These are phyloP conservation scores for Oscarella lobularis DNA, from an alignment of 37 sponge, comb jelly and placozoan species.

Conservation along the genomic window DNA sequence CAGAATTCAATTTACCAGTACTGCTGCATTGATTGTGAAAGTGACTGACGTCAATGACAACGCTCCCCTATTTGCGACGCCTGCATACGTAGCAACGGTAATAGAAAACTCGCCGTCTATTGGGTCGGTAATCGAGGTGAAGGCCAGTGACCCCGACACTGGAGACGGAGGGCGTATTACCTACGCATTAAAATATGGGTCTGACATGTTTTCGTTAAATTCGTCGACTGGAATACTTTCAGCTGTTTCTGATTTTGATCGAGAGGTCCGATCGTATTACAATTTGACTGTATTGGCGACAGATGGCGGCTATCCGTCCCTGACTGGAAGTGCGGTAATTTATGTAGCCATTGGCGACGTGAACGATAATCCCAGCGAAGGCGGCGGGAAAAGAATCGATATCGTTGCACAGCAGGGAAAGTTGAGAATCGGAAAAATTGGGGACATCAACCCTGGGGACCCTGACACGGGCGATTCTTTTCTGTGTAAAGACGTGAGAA, in stretches of 20 bases:
- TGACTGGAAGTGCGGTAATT: neutral
- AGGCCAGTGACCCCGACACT: neutral
- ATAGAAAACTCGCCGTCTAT: neutral
- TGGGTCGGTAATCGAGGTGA: neutral
- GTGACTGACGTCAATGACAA: neutral
- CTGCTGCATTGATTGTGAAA: neutral
- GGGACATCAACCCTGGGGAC: neutral
- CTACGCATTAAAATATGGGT: too few relatives aligned
- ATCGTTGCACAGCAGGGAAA: neutral
- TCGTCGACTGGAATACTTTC: neutral
- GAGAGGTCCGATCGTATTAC: neutral
- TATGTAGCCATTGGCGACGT: neutral
- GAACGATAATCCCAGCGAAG: neutral
- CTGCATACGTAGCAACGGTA: neutral
- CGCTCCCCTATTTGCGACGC: neutral
- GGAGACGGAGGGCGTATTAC: neutral
- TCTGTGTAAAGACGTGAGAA: neutral
- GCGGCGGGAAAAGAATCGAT: neutral
- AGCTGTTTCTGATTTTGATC: neutral
- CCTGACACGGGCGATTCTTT: neutral
- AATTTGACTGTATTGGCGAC: neutral
- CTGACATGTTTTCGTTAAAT: too few relatives aligned
- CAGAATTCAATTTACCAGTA: neutral
- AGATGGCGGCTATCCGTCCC: neutral
- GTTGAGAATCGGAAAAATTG: neutral